Base-by-base conservation (phyloP, 2,888 invertebrate species). In the Mamestra brassicae region DNA sequence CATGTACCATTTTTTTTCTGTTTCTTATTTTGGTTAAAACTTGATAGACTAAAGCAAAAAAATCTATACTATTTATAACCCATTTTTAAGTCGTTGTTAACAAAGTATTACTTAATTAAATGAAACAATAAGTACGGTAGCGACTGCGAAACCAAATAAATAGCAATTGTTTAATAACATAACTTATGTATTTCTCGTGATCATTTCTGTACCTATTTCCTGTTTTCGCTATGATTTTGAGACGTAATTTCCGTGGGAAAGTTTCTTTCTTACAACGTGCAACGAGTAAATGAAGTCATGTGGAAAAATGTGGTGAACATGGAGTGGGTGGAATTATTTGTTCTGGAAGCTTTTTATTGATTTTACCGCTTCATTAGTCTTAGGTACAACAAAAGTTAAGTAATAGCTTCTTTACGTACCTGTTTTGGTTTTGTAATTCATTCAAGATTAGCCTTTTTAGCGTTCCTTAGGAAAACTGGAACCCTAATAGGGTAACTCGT, bases 231-330 rank as follows among this genome's bases (percentile, higher is more conserved):
- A 57, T 55, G 64, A 68, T 55, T 78, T 17, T 36, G 50, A 55
- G 47, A 54, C 11, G 60, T 47, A 54, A 72, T 50, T 62, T 69
- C 64, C 45, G 54, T 79, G 68, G 69, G 65, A 78, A 79, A 78
- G 68, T 74, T 17, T 13, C 11, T 4, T 57, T 65, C 64, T 2
- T 55, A 60, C 26, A 26, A 26, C 55, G 50, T 60, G 50, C 17
- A n/a, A 45, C 17, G 17, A 45, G 36, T 6, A 58, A 67, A 60
- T 54, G 11, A 58, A 47, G 4, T 38, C 34, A 62, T 62, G 26
- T 62, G n/a, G 45, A 62, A 62, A 62, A 62, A 38, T 36, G 17
- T 42, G 42, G 11, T 42, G 17, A 61, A 42, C n/a, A 61, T 11
- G n/a, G n/a, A 61, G 11, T 61, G 61, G 61, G 6, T 42, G 42